Conservation (phyloP, 53 echinoderm and acorn worm genomes). For the Glandiceps talaboti region DNA sequence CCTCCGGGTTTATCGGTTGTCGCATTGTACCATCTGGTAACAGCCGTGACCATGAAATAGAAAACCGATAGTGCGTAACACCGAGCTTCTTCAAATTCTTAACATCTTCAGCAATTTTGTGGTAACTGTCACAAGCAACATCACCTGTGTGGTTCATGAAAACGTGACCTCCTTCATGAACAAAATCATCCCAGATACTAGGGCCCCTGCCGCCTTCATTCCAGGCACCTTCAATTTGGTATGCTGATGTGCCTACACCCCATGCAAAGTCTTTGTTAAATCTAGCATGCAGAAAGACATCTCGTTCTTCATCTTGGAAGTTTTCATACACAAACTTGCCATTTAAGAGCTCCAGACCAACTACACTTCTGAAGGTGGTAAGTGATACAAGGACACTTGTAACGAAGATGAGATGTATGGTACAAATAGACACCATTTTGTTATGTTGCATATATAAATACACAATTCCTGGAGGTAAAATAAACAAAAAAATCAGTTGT, state of each 20-base stretch:
- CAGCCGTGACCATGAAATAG: slow-evolving; percentile 62
- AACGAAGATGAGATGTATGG: neutral
- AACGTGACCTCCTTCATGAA: slow-evolving; percentile 30
- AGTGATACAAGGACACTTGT: neutral
- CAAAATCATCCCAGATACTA: slow-evolving; percentile 81
- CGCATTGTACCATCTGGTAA: slow-evolving; percentile 42
- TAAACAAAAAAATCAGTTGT: no score
- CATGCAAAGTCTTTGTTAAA: slow-evolving; percentile 63
- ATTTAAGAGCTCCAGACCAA: neutral
- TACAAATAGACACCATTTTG: no score
- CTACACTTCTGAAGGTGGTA: neutral
- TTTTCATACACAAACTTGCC: slow-evolving; percentile 53
- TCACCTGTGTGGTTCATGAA: slow-evolving; percentile 48
- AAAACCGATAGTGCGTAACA: slow-evolving; percentile 74
- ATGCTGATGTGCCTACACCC: slow-evolving; percentile 78
- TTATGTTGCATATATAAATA: no score
- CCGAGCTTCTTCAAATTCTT: slow-evolving; percentile 45
- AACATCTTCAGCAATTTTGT: slow-evolving; percentile 58
- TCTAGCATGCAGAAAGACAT: slow-evolving; percentile 39
- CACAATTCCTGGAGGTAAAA: no score
- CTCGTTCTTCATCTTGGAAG: slow-evolving; percentile 69
- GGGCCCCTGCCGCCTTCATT: slow-evolving; percentile 71
- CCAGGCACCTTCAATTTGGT: slow-evolving; percentile 93
- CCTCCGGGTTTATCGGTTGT: slow-evolving; percentile 31
- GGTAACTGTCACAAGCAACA: slow-evolving; percentile 90